Base-by-base conservation (phyloP, 2,113 vertebrate species). In the Trogon melanurus region DNA sequence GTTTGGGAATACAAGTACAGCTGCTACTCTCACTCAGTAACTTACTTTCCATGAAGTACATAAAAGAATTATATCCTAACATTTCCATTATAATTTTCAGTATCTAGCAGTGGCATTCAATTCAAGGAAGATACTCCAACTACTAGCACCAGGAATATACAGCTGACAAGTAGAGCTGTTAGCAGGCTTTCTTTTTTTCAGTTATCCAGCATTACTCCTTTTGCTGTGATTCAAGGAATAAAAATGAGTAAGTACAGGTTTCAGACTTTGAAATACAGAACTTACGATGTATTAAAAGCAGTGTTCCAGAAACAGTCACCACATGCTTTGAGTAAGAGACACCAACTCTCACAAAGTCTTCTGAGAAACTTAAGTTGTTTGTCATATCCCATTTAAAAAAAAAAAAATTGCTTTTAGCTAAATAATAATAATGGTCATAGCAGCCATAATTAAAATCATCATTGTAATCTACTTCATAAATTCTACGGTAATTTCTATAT, bases 281-380 rank as follows among this genome's bases (percentile, higher is more conserved):
- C 0, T 0, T 30, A 34, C 13, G 11, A 32, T 61, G 17, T 26
- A 34, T 64, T 48, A 34, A 4, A 27, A 75, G 79, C 26, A 79
- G 13, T 45, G 58, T 62, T 71, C 34, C 69, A 75, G 36, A 57
- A 36, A 48, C 16, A 60, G 34, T 18, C 48, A 70, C 10, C 19
- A 19, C 21, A 16, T 1, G 1, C 13, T 75, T 74, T 2, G 2
- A 66, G 53, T 9, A 67, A 61, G 18, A 72, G 26, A 72, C 16
- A 57, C 1, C 1, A 3, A 62, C 14, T 44, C 16, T 25, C 53
- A 51, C 12, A 44, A 23, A 38, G 8, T 36, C 45, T 30, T 58
- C 65, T 32, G 11, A 66, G 14, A 74, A 64, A 73, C 4, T 26
- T 3, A 30, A 3, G 1, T 5, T 21, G 11, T 15, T 78, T 58